Base-by-base conservation (phyloP, 1,140 invertebrate genomes). In the Penaeus japonicus region DNA sequence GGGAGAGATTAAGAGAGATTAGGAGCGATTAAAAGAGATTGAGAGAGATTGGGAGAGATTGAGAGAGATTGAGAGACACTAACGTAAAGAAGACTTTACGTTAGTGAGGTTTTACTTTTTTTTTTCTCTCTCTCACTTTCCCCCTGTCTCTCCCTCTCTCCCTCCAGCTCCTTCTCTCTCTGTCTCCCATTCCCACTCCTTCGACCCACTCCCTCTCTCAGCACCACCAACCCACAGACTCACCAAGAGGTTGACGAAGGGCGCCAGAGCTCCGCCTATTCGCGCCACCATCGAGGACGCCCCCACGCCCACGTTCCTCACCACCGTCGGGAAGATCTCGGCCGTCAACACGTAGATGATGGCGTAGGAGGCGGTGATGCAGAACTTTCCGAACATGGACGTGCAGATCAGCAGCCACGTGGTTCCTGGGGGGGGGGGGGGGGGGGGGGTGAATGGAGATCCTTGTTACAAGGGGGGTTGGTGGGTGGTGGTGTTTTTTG, bases 321-420 rank as follows among this genome's bases (percentile, higher is more conserved):
- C 79, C 53, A 96, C 96, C 0, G 96, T 96, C 0, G 96, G 96
- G 91, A 96, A 96, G 4, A 96, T 91, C 92, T 97, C 96, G 0
- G 96, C 96, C 91, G 97, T 96, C 92, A 97, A 97, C 1, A 97
- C 96, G 92, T 97, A 98, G 89, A 98, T 96, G 1, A 97, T 95
- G 53, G 96, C 96, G 91, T 97, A 97, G 1, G 96, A 95, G 0
- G 96, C 96, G 0, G 96, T 96, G 91, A 97, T 96, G 65, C 96
- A 96, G 95, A 97, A 96, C 93, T 97, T 97, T 1, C 96, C 96
- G 62, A 96, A 93, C 59, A 97, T 93, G 0, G 94, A 93, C 22
- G 83, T 27, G 35, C 70, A 73, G 27, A 88, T 75, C 47, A 88
- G 1, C 15, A 88, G 32, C 86, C 86, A 88, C 22, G 24, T n/a